phyloP scores from a whole-genome alignment of 1,140 invertebrate genomes.

The Lepidotrigona ventralis region DNA sequence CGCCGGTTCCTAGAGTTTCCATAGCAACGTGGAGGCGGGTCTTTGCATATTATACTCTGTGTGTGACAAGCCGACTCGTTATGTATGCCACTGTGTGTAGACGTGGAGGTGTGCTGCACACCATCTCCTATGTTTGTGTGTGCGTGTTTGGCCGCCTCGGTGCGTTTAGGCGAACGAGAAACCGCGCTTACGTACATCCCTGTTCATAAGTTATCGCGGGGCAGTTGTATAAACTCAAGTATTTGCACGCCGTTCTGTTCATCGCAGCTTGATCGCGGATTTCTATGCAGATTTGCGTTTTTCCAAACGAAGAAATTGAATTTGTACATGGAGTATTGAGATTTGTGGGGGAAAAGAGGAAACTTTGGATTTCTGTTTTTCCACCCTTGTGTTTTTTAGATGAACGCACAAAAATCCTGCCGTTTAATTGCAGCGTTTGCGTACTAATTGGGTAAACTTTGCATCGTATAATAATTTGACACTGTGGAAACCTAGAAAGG shows the following conservation, averaged over 20 bases:
- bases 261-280: background rate
- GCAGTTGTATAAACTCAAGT: background rate
- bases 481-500: no score
- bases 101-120: conserved; percentile 51
- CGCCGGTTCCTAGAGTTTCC: conserved; percentile 71
- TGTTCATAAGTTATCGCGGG: background rate
- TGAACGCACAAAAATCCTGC: no score
- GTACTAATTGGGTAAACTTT: no score
- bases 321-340: background rate
- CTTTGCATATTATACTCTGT: conserved; percentile 78
- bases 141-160: conserved; percentile 18
- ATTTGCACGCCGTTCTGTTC: background rate
- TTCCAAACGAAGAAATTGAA: background rate
- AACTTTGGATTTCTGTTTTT: no score
- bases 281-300: background rate
- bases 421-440: no score
- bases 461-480: no score
- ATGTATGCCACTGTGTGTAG: conserved; percentile 68
- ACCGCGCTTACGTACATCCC: background rate
- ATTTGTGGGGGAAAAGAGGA: no score
- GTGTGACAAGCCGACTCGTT: conserved; percentile 76
- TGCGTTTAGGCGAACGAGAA: conserved; percentile 34
- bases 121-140: background rate
- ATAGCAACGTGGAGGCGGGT: conserved; percentile 75
- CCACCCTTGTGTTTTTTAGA: no score